Evolutionary conservation across 2,113 vertebrate species (phyloP).

Genomic region (Proteles cristata): DNA sequence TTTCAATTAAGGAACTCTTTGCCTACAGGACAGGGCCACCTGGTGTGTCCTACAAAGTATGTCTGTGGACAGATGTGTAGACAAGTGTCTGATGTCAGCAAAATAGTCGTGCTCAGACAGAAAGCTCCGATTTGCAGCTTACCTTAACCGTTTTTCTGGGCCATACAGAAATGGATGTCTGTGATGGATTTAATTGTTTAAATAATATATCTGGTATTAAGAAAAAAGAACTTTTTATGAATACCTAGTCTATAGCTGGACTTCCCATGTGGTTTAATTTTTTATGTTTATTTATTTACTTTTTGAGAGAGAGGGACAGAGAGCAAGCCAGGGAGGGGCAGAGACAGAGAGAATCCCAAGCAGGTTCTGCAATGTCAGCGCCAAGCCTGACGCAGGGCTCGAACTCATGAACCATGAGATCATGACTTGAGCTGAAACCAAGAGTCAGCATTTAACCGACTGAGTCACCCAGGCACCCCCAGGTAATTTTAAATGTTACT

Average conservation of each 20-base stretch:
- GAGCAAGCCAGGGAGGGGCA: too few relatives aligned
- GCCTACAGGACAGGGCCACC: not conserved
- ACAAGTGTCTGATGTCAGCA: not conserved
- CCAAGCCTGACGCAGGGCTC: too few relatives aligned
- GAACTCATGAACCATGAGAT: too few relatives aligned
- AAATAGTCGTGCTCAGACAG: rapidly evolving
- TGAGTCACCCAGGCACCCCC: too few relatives aligned
- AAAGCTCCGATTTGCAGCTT: rapidly evolving
- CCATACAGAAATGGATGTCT: not conserved
- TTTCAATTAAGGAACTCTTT: conserved; percentile 5
- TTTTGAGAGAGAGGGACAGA: too few relatives aligned
- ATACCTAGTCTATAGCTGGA: not conserved
- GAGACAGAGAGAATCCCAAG: too few relatives aligned
- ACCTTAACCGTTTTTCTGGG: not conserved
- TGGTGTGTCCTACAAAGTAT: not conserved
- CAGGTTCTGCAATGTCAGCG: too few relatives aligned
- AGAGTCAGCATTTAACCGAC: too few relatives aligned
- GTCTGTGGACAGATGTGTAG: not conserved
- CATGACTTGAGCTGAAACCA: too few relatives aligned
- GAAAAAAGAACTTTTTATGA: not conserved
- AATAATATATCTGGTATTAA: not conserved
- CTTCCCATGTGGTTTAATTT: not conserved
- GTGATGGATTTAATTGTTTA: not conserved
- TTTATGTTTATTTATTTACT: too few relatives aligned
- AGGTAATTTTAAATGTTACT: conserved; percentile 5